Base-by-base conservation (phyloP, 2,797 vertebrate species). In the Dryobates pubescens region DNA sequence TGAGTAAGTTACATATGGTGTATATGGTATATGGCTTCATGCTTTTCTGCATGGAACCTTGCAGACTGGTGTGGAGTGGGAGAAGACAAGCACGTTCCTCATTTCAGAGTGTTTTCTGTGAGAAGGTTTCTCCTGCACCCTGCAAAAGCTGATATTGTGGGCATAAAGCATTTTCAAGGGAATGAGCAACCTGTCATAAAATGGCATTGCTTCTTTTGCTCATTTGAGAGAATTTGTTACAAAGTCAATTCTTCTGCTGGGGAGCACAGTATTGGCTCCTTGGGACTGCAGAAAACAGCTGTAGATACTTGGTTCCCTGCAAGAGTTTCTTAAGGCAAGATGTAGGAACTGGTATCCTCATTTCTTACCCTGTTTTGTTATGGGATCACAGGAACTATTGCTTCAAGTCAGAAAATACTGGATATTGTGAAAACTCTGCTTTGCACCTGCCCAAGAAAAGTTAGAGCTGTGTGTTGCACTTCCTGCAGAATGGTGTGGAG, bases 381-480 rank as follows among this genome's bases (percentile, higher is more conserved):
- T 3, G 6, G 49, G 10, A n/a, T 32, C 2, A 5, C 6, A 51
- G 65, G 63, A 77, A 51, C 27, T 69, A n/a, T 47, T 41, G 13
- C 71, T 79, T 76, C 10, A 72, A 58, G 32, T 78, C n/a, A 59
- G 36, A 78, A 86, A 79, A 65, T 12, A 69, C 23, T 38, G 47
- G 62, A 57, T 73, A 36, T 57, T 70, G 34, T 82, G 64, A 82
- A 79, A 69, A 89, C 34, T 62, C 29, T 6, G 23, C 4, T 43
- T 12, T 1, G 1, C 0, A 2, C 8, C 15, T 32, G 24, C 17
- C 36, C 17, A 29, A 57, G n/a, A 65, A 38, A 71, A 47, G 43
- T 53, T 67, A 38, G 7, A 56, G 13, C 68, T 76, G 14, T 49
- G 6, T 56, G 6, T 75, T 88, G 30, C 2, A 2, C 24, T 73